A percentile compares a stretch with the other conserved stretches of the same genome.
Conservation (phyloP, 2,797 vertebrate species). For the Darevskia mixta region DNA sequence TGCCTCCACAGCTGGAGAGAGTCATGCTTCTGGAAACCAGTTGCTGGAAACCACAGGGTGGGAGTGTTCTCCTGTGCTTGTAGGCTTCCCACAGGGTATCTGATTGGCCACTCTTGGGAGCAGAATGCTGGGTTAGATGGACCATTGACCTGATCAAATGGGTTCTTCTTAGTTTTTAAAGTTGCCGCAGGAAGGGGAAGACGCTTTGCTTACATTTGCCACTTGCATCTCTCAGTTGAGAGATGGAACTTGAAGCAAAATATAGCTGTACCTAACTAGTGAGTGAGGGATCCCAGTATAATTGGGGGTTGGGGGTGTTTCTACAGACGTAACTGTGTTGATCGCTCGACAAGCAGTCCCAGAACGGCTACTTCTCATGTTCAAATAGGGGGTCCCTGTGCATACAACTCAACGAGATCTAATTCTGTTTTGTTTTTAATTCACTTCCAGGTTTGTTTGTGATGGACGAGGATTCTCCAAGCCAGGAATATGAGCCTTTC, state of each 20-base stretch:
- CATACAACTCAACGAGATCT: neutral
- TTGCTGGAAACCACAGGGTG: no score
- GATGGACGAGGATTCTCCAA: conserved; percentile 93
- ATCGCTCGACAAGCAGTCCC: neutral
- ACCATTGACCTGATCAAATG: no score
- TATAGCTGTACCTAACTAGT: no score
- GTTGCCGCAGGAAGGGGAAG: neutral
- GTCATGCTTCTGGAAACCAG: no score
- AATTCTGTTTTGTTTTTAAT: neutral
- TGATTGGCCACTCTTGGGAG: no score
- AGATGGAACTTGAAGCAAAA: neutral
- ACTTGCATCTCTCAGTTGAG: neutral
- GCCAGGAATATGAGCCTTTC: conserved; percentile 91
- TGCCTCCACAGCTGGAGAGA: no score
- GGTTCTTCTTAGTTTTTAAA: neutral
- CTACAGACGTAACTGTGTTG: neutral
- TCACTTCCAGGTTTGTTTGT: conserved; percentile 86
- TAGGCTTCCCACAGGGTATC: no score
- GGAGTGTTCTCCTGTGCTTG: no score
- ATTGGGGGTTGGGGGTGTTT: neutral
- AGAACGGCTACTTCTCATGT: neutral
- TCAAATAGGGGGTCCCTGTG: no score
- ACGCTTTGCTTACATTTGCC: neutral
- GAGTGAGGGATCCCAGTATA: neutral
- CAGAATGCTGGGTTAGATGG: no score